Conservation (phyloP, 2,113 vertebrate genomes). For the Gorsachius goisagi region DNA sequence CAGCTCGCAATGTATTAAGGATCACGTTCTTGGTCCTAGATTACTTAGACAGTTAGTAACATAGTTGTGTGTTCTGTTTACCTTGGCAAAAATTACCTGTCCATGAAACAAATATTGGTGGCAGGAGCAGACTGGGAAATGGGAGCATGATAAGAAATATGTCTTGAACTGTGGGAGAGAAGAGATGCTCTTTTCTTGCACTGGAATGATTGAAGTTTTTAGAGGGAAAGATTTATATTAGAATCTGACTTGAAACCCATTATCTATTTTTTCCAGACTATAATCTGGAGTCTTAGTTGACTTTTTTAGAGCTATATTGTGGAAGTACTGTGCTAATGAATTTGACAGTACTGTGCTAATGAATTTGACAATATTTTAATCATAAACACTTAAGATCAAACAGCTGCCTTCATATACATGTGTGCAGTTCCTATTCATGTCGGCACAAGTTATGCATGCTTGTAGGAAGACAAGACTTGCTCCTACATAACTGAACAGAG, state of each 20-base stretch:
- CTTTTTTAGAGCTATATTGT: neutral
- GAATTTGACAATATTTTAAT: neutral
- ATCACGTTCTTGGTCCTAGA: neutral
- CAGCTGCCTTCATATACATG: neutral
- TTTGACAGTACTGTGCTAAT: neutral
- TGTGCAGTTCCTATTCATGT: neutral
- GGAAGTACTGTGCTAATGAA: neutral
- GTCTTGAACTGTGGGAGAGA: neutral
- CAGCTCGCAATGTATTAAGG: neutral
- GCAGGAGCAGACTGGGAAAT: neutral
- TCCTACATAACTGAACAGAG: neutral
- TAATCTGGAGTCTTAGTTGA: neutral
- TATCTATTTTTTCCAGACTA: neutral
- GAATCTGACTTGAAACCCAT: neutral
- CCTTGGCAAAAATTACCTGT: neutral
- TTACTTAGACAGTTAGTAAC: neutral
- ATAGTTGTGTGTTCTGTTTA: neutral
- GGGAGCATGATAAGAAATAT: neutral
- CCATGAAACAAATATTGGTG: neutral
- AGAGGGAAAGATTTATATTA: neutral
- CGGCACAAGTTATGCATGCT: neutral
- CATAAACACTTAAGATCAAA: neutral
- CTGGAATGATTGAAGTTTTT: neutral
- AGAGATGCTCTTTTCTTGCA: neutral
- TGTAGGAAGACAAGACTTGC: neutral